phyloP scores from a whole-genome alignment of 2,797 vertebrate genomes.

The Xenopus petersii region DNA sequence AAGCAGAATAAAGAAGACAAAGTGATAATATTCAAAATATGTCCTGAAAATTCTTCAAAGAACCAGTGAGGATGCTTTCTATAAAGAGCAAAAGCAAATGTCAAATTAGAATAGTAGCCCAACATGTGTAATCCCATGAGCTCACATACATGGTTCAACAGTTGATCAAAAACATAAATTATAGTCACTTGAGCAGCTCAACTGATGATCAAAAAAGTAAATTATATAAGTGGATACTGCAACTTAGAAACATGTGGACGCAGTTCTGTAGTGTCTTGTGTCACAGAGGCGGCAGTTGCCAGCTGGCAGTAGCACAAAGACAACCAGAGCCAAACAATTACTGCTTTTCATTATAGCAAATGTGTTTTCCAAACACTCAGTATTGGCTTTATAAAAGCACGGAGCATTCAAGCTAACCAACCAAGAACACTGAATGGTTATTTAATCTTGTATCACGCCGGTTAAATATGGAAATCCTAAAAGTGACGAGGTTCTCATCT shows the following conservation, averaged over 20 bases:
- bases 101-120: conserved; percentile 58
- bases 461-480: conserved; percentile 52
- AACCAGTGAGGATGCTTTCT: conserved; percentile 45
- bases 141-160: conserved; percentile 66
- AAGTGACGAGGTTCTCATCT: conserved; percentile 60
- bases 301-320: conserved; percentile 86
- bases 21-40: too few relatives aligned
- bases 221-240: conserved; percentile 75
- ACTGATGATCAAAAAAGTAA: conserved; percentile 78
- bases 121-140: conserved; percentile 63
- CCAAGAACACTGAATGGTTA: conserved; percentile 52
- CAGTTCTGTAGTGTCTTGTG: conserved; percentile 93
- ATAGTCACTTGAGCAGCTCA: conserved; percentile 66
- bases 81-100: conserved; percentile 59
- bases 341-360: conserved; percentile 92
- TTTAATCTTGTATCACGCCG: conserved; percentile 63
- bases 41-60: background rate
- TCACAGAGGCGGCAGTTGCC: conserved; percentile 73
- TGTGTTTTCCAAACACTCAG: conserved; percentile 74
- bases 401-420: conserved; percentile 65
- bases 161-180: conserved; percentile 80
- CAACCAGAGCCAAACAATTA: conserved; percentile 86
- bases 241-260: conserved; percentile 82
- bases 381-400: conserved; percentile 71
- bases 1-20: too few relatives aligned